Conservation (phyloP, 2,797 vertebrate genomes). For the Sorex maritimensis region DNA sequence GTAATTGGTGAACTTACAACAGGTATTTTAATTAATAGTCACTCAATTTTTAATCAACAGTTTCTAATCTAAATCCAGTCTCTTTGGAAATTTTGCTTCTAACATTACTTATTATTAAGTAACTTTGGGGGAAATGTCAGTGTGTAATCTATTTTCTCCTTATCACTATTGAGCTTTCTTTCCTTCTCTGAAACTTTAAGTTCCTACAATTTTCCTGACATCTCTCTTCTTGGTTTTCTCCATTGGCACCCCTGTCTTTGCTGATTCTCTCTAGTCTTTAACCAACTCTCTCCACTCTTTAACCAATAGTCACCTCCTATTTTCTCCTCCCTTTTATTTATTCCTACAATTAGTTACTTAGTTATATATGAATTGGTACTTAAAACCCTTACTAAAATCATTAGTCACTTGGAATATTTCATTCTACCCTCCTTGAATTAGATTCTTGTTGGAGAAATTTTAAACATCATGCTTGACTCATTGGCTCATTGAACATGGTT, state of each 20-base stretch:
- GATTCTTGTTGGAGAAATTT: no score
- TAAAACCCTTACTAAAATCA: no score
- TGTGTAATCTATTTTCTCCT: background rate
- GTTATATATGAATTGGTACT: no score
- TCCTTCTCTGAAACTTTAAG: background rate
- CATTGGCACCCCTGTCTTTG: background rate
- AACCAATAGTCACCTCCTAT: background rate
- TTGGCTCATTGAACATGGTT: no score
- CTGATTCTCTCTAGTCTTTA: background rate
- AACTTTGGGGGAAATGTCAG: background rate
- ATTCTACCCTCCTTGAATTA: no score
- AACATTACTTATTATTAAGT: background rate
- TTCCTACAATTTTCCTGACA: background rate
- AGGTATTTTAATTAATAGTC: conserved; percentile 51
- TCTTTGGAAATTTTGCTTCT: conserved; percentile 30
- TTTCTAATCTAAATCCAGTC: background rate
- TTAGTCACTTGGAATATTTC: no score
- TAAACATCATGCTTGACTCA: no score
- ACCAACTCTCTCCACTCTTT: background rate
- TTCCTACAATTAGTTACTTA: no score
- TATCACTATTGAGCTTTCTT: background rate
- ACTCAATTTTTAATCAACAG: conserved; percentile 15
- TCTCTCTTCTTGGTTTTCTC: background rate
- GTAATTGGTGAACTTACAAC: conserved; percentile 42
- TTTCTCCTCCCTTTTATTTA: background rate